Conservation (phyloP, 1,140 invertebrate genomes). For the Metaphire vulgaris region DNA sequence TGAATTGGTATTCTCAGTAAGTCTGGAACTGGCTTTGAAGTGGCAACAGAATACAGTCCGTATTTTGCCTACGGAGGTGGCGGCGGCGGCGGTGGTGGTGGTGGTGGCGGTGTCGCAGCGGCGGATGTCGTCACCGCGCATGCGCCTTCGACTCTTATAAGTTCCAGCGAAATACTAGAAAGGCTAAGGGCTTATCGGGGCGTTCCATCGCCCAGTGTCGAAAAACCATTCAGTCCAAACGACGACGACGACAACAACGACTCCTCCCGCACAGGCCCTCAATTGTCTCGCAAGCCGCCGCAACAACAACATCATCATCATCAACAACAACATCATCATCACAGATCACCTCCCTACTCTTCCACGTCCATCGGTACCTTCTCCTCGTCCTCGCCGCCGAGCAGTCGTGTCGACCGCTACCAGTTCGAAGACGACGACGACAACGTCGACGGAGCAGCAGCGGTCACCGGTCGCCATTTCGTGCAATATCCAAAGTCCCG, state of each 20-base stretch:
- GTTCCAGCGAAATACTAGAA: background rate
- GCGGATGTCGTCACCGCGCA: background rate
- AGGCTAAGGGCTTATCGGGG: background rate
- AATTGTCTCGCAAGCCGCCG: background rate
- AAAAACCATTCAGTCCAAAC: background rate
- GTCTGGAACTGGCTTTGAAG: background rate
- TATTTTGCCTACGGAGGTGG: background rate
- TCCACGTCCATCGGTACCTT: background rate
- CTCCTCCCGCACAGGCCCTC: background rate
- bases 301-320: no score
- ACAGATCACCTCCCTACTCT: background rate
- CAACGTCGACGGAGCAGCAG: no score
- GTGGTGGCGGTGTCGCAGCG: background rate
- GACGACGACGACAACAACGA: background rate
- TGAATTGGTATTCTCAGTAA: no score
- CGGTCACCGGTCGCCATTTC: background rate
- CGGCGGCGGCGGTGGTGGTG: background rate
- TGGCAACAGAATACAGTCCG: background rate
- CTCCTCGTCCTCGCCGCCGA: background rate
- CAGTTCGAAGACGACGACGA: no score
- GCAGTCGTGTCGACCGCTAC: background rate
- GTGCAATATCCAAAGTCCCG: no score
- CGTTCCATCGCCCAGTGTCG: background rate
- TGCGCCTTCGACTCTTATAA: background rate
- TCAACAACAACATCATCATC: no score